Evolutionary conservation across 2,113 vertebrate species (phyloP).

Genomic region (Vidua chalybeata): DNA sequence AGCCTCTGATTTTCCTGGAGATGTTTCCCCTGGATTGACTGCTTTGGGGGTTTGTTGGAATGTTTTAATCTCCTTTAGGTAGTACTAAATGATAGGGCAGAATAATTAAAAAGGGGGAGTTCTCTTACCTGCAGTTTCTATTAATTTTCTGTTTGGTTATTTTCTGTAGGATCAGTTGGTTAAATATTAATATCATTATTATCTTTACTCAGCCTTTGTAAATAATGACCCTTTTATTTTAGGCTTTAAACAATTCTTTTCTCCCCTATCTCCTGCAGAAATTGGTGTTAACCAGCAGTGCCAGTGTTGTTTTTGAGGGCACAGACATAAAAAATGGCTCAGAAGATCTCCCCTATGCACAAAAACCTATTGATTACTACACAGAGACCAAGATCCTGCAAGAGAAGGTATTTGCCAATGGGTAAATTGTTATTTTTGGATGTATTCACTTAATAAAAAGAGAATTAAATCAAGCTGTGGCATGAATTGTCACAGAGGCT

Average conservation of each 20-base stretch:
- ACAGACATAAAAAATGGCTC: constrained; percentile 90
- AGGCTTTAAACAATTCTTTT: neutral
- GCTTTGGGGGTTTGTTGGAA: neutral
- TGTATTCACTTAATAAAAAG: neutral
- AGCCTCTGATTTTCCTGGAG: neutral
- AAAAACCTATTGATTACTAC: constrained; percentile 93
- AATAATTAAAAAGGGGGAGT: neutral
- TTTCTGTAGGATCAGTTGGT: neutral
- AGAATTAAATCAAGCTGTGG: neutral
- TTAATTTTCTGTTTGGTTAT: neutral
- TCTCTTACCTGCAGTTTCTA: neutral
- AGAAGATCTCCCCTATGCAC: constrained; percentile 92
- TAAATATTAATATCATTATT: neutral
- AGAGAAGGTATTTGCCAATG: constrained; percentile 82
- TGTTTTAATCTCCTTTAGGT: neutral
- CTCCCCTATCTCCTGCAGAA: constrained; percentile 74
- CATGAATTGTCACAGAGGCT: neutral
- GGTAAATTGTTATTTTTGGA: neutral
- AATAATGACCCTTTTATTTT: neutral
- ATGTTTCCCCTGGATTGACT: neutral
- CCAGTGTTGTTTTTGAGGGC: constrained; percentile 95
- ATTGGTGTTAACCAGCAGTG: constrained; percentile 94
- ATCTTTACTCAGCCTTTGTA: neutral
- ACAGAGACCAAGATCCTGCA: constrained; percentile 96
- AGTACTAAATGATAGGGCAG: neutral